Evolutionary conservation across 2,113 vertebrate species (phyloP), one percentile per base, ranked within the genome.

Genomic region (Artemisiospiza belli): DNA sequence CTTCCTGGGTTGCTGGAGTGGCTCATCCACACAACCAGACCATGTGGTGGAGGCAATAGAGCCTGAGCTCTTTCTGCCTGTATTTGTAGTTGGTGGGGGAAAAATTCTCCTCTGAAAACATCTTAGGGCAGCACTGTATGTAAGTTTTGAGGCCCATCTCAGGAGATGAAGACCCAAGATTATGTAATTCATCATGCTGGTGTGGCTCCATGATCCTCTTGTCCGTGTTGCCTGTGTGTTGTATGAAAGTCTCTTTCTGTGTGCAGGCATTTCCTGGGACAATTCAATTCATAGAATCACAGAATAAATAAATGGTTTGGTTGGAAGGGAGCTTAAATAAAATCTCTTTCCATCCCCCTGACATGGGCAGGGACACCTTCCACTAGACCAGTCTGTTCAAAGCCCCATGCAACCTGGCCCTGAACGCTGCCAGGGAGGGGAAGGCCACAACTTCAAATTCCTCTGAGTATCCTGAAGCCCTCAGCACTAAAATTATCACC

Each of bases 151-250:
- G 13, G 17, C 8, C 15, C 2, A 7, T 2, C n/a, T 63, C 49
- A 59, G 25, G 3, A 44, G 1, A 66, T 55, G 23, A 0, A 82
- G 12, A 72, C 27, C 2, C 16, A 33, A n/a, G 8, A 47, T 39
- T 54, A 70, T 41, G 43, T 9, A 41, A 7, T 59, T 0, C 30
- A 64, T 2, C 18, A 16, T 2, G 17, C 7, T 63, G 39, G 30
- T 12, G 16, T 35, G 39, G 14, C 6, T 82, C 28, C 28, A 6
- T 23, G 17, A 30, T 57, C 51, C 59, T 55, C 6, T 70, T 69
- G 46, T 67, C 19, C 6, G 0, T 8, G 15, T 3, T 75, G 25
- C 6, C 19, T 39, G 11, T 15, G 14, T 19, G 5, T 4, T 19
- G 5, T 4, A 43, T 33, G 58, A n/a, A 46, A 25, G 5, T 37